A percentile compares a stretch with the other conserved stretches of the same genome.
These are phyloP conservation scores for Parazoanthus darwini DNA, from an alignment of 92 coral and sea anemone genomes.

Conservation along the genomic window DNA sequence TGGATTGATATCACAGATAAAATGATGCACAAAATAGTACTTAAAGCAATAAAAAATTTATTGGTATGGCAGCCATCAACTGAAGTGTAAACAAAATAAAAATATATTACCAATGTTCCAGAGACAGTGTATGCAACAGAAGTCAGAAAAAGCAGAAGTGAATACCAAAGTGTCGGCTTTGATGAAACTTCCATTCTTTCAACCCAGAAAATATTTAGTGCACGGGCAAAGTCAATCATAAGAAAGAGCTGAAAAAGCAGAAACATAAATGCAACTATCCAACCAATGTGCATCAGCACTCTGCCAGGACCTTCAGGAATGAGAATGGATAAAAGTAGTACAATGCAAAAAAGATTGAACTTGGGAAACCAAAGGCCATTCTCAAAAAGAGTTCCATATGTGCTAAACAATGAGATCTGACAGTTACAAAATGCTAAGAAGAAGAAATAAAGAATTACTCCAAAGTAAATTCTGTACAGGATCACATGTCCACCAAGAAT, in stretches of 20 bases:
- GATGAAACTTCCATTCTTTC: constrained; percentile 69
- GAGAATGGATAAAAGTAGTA: constrained; percentile 59
- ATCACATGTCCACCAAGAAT: constrained; percentile 80
- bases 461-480: constrained; percentile 70
- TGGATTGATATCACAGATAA: constrained; percentile 74
- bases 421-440: constrained; percentile 72
- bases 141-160: constrained; percentile 56
- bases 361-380: constrained; percentile 86
- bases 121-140: constrained; percentile 74
- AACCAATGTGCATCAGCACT: constrained; percentile 77
- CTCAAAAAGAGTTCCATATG: constrained; percentile 61
- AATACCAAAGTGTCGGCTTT: constrained; percentile 65
- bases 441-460: constrained; percentile 78
- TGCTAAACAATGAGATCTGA: constrained; percentile 67
- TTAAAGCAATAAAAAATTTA: constrained; percentile 55
- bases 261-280: constrained; percentile 71
- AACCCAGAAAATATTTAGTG: constrained; percentile 58
- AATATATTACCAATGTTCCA: constrained; percentile 60
- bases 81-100: constrained; percentile 61
- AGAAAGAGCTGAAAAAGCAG: constrained; percentile 71
- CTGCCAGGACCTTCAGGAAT: constrained; percentile 80
- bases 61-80: constrained; percentile 62
- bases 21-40: constrained; percentile 55
- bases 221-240: constrained; percentile 68
- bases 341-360: constrained; percentile 73